Evolutionary conservation across 2,113 vertebrate genomes (phyloP).

Genomic region (Ursus arctos): DNA sequence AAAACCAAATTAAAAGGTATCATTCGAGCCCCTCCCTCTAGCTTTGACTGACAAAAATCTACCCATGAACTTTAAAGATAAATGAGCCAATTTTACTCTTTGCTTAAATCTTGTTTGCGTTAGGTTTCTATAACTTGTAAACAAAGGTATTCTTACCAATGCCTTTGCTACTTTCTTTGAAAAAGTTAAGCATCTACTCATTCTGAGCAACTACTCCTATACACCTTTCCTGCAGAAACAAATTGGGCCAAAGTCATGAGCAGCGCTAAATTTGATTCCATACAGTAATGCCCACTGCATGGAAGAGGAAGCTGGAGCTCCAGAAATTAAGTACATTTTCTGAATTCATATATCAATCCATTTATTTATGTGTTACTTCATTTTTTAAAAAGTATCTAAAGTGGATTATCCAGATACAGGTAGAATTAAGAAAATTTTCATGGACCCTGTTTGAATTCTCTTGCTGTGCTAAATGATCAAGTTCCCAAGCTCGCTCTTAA

Average conservation of each 20-base stretch:
- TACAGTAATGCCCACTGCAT: neutral
- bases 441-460: neutral
- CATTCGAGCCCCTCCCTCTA: neutral
- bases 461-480: neutral
- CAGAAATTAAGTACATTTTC: constrained; percentile 12
- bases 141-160: neutral
- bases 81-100: neutral
- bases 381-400: neutral
- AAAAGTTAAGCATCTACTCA: neutral
- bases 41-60: neutral
- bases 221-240: neutral
- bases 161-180: neutral
- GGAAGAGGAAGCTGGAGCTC: neutral
- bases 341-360: neutral
- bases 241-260: neutral
- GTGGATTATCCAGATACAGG: neutral
- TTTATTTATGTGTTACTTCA: neutral
- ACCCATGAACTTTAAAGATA: neutral
- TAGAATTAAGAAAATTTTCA: neutral
- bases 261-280: neutral
- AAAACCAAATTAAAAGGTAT: neutral
- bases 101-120: neutral
- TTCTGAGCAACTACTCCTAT: neutral
- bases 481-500: neutral
- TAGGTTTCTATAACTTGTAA: neutral